Evolutionary conservation across 2,888 invertebrate genomes (phyloP).

Genomic region (Didymodactylos carnosus): DNA sequence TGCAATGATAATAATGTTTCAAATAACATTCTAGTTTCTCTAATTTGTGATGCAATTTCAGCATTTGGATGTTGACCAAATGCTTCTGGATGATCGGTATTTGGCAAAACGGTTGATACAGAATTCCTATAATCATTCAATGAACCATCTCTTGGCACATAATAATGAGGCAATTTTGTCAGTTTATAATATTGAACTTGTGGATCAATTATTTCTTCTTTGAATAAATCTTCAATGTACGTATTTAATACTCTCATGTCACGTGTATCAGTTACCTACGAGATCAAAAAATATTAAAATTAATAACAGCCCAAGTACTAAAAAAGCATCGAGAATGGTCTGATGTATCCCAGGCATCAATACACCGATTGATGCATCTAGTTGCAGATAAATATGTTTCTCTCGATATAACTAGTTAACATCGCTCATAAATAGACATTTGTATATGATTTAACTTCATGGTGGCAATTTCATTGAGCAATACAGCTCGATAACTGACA

Average conservation of each 20-base stretch:
- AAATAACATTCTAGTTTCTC: slow-evolving; percentile 54
- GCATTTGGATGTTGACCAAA: slow-evolving; percentile 76
- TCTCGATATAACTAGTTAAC: no score
- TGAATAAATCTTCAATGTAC: slow-evolving; percentile 63
- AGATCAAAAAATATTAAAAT: no score
- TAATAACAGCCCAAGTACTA: no score
- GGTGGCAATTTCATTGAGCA: no score
- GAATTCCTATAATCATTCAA: slow-evolving; percentile 60
- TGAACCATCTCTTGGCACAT: slow-evolving; percentile 60
- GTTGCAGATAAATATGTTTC: no score
- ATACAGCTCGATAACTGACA: no score
- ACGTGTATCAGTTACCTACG: slow-evolving; percentile 38
- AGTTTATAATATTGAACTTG: slow-evolving; percentile 38
- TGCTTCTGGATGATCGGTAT: slow-evolving; percentile 59
- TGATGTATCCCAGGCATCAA: no score
- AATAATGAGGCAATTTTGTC: slow-evolving; percentile 53
- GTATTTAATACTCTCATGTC: slow-evolving; percentile 54
- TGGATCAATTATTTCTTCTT: slow-evolving; percentile 47
- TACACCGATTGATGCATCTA: no score
- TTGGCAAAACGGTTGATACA: slow-evolving; percentile 51
- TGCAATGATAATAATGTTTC: slow-evolving; percentile 58
- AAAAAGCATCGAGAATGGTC: no score
- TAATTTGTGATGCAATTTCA: slow-evolving; percentile 63
- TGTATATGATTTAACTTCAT: no score
- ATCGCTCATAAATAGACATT: no score